Conservation (phyloP, 2,888 invertebrate species). For the Phaonia tiefii region DNA sequence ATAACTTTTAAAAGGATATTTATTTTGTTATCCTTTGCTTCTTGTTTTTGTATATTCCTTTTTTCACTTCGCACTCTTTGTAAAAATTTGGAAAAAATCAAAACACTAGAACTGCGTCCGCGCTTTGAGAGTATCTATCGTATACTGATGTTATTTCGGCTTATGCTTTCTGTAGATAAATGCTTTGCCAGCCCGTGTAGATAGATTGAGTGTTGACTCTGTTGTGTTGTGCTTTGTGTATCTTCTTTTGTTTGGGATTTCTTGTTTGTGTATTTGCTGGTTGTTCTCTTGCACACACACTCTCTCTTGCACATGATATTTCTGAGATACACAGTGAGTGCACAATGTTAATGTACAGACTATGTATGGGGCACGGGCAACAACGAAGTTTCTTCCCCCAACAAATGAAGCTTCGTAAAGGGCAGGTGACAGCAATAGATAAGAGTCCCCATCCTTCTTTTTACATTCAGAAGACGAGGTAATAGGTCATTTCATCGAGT, state of each 20-base stretch:
- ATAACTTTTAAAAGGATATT: conserved; percentile 17
- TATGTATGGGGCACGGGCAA: no score
- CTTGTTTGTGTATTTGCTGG: not conserved
- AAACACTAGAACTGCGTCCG: conserved; percentile 72
- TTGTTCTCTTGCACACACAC: not conserved
- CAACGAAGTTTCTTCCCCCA: no score
- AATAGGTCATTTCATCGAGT: no score
- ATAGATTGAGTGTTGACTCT: not conserved
- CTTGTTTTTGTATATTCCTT: conserved; percentile 29
- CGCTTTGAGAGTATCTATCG: conserved; percentile 74
- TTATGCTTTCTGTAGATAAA: conserved; percentile 62
- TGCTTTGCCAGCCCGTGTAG: conserved; percentile 8
- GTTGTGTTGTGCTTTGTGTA: not conserved
- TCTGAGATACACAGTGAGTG: not conserved
- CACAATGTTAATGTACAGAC: no score
- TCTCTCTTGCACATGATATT: not conserved
- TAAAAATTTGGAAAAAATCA: conserved; percentile 2
- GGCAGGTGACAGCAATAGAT: no score
- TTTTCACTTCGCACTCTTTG: conserved; percentile 23
- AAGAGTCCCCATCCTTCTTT: no score
- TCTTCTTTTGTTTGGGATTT: conserved; percentile 15
- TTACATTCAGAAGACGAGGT: no score
- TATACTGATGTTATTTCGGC: conserved; percentile 70
- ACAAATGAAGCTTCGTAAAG: no score
- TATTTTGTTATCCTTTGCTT: conserved; percentile 30